Base-by-base conservation (phyloP, 2,113 vertebrate species). In the Piliocolobus tephrosceles region DNA sequence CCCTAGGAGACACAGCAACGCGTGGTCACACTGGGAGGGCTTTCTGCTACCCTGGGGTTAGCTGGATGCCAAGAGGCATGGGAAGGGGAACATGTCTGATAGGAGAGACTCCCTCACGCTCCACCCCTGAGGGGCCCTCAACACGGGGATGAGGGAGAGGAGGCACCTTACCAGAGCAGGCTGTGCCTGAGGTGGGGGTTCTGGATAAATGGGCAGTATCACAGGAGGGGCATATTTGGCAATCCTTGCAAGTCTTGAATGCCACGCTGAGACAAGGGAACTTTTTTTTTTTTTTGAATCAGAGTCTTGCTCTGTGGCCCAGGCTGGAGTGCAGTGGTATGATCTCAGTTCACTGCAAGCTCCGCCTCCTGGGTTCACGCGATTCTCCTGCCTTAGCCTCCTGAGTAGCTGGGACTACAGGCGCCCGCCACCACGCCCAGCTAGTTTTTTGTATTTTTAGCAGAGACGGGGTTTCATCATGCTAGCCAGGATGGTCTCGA, bases 81-180 rank as follows among this genome's bases (percentile, higher is more conserved):
- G 38, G 38, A 47, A 88, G 58, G 25, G 73, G 27, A 13, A 32
- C 6, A 8, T 8, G 27, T 14, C 47, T 13, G 55, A 25, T 8
- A 32, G 11, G 16, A 12, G 17, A 64, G 47, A 8, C 12, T 23
- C 25, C 35, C 50, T 8, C 13, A 66, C 75, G 52, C 17, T 23
- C 70, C 16, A 16, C 52, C 40, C 35, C 79, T 2, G 11, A 87
- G 58, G 68, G 12, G 35, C 27, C 32, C 58, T n/a, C 38, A 70
- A 57, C 55, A 10, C 1, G 1, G 5, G 8, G 11, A 10, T 5
- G 2, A 52, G 13, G 38, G 38, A 50, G n/a, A 30, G 88, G 55
- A 35, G 25, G 35, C 3, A 0, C 20, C 8, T 0, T 5, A 32
- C 8, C 2, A n/a, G 68, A 32, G 30, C n/a, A 50, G 25, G 45